These are phyloP conservation scores for Branchipolynoe longqiensis DNA, from an alignment of 2,888 invertebrate species.

Conservation along the genomic window DNA sequence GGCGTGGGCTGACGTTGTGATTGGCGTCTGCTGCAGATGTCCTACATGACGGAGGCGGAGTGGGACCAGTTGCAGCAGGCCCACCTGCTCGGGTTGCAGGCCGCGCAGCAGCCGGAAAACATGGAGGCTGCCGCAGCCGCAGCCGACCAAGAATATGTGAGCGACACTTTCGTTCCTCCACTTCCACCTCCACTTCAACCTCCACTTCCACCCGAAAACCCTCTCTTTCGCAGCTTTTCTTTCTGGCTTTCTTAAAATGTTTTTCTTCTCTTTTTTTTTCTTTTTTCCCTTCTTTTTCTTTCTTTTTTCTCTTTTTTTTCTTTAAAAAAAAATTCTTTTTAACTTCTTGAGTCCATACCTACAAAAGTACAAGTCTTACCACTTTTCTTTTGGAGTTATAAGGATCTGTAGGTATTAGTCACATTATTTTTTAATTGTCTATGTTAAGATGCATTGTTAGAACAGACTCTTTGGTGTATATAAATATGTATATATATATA, in stretches of 20 bases:
- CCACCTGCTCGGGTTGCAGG: slow-evolving; percentile 87
- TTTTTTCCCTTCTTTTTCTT: neutral
- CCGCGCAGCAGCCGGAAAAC: slow-evolving; percentile 84
- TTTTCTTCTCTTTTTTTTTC: neutral
- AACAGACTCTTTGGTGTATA: no score
- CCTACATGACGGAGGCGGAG: slow-evolving; percentile 86
- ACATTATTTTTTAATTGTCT: no score
- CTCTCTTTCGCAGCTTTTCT: neutral
- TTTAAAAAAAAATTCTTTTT: no score
- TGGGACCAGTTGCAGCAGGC: slow-evolving; percentile 96
- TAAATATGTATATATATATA: no score
- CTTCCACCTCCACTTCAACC: slow-evolving; percentile 27
- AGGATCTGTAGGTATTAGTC: no score
- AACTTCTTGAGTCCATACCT: no score
- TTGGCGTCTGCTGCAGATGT: slow-evolving; percentile 73
- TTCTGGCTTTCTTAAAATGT: neutral
- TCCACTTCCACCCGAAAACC: slow-evolving; percentile 6
- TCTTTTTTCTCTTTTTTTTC: no score
- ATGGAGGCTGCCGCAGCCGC: slow-evolving; percentile 36
- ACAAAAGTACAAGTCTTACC: no score
- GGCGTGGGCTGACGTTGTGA: slow-evolving; percentile 68
- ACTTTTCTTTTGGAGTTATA: no score
- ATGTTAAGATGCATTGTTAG: no score
- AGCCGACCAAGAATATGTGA: slow-evolving; percentile 51
- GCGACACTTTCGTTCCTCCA: slow-evolving; percentile 41